These are phyloP conservation scores for Iphiclides podalirius DNA, from an alignment of 2,888 invertebrate genomes.

Conservation along the genomic window DNA sequence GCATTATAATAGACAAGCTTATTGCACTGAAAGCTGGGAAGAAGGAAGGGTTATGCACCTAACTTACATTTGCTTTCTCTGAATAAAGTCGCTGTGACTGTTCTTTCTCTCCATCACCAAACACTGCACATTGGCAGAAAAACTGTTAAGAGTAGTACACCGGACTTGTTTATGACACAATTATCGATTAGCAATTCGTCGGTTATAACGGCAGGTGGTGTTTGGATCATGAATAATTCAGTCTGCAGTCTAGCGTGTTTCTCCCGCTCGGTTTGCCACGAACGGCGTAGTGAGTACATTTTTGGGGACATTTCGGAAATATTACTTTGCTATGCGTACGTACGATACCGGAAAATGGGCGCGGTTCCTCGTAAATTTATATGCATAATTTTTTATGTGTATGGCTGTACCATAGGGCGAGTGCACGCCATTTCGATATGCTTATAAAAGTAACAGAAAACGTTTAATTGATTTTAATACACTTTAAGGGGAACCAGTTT, in stretches of 20 bases:
- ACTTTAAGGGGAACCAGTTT: too few species aligned
- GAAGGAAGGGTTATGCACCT: too few species aligned
- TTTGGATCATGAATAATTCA: slow-evolving; percentile 36
- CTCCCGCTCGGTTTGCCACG: slow-evolving; percentile 1
- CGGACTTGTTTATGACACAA: background rate
- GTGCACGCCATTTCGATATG: too few species aligned
- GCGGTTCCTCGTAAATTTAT: too few species aligned
- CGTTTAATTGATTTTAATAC: too few species aligned
- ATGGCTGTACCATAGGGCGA: too few species aligned
- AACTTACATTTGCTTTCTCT: too few species aligned
- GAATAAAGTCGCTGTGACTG: background rate
- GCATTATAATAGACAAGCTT: too few species aligned
- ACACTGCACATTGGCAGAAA: background rate
- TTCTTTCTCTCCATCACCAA: background rate
- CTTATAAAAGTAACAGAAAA: too few species aligned
- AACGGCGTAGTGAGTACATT: slow-evolving; percentile 8
- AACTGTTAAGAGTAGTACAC: too few species aligned
- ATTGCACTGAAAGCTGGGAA: too few species aligned
- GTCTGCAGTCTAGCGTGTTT: slow-evolving; percentile 17
- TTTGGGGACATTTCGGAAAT: slow-evolving; percentile 19
- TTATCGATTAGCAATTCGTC: slow-evolving; percentile 26
- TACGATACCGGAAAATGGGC: slow-evolving; percentile 18
- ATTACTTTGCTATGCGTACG: slow-evolving; percentile 14
- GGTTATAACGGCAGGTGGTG: slow-evolving; percentile 33
- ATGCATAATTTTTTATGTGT: too few species aligned